Conservation (phyloP, 2,797 vertebrate genomes). For the Falco naumanni region DNA sequence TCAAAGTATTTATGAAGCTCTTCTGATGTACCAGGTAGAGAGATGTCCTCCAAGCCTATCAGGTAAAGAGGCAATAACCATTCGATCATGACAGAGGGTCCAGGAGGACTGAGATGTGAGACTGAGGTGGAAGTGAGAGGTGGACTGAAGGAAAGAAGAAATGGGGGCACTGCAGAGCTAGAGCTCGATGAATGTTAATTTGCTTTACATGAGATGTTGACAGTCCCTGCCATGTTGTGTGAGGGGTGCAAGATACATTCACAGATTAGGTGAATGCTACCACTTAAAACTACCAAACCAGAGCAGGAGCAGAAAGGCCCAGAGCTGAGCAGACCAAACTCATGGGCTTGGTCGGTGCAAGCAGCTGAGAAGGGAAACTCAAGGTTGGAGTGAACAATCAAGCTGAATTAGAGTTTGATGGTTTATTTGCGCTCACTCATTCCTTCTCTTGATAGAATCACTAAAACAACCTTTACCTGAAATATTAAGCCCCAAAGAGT, state of each 20-base stretch:
- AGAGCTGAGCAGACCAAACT: not conserved
- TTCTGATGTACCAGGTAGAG: not conserved
- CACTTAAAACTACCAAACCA: not conserved
- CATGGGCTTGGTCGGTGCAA: fast-evolving
- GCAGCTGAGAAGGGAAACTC: not conserved
- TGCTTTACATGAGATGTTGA: not conserved
- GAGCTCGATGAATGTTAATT: not conserved
- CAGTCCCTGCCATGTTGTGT: not conserved
- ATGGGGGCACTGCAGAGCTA: not conserved
- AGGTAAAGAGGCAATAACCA: not conserved
- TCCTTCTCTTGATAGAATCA: not conserved
- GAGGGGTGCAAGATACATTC: not conserved
- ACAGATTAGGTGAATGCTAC: not conserved
- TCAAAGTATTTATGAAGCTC: not conserved
- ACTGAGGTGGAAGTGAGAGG: not conserved
- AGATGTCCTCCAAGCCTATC: not conserved
- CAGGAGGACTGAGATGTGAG: fast-evolving
- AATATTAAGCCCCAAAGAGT: constrained; percentile 34
- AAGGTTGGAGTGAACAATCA: not conserved
- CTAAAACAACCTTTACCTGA: constrained; percentile 18
- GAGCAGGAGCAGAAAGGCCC: not conserved
- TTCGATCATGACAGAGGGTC: fast-evolving
- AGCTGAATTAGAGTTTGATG: not conserved
- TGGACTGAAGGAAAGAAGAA: not conserved
- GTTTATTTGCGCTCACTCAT: not conserved